Evolutionary conservation across 2,113 vertebrate genomes (phyloP).

Genomic region (Oryctolagus cuniculus): DNA sequence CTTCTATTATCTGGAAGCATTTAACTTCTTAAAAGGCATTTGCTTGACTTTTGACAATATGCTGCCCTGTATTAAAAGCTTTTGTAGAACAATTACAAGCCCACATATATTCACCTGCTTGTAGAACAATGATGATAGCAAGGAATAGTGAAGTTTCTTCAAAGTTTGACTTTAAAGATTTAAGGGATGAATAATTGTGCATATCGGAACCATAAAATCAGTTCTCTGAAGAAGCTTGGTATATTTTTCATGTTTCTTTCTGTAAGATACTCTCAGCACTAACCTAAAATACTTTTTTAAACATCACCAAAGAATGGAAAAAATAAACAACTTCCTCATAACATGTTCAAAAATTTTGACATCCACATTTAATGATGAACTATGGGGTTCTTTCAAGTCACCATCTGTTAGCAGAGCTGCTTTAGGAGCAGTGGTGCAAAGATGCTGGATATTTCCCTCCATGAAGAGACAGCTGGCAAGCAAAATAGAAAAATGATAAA

Average conservation of each 20-base stretch:
- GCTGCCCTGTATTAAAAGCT: not conserved
- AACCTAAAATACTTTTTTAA: not conserved
- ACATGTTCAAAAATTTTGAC: constrained; percentile 70
- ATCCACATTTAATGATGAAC: constrained; percentile 76
- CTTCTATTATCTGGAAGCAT: constrained; percentile 2
- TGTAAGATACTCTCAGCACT: constrained; percentile 37
- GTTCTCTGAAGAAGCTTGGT: not conserved
- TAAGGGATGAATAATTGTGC: not conserved
- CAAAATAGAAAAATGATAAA: constrained; percentile 60
- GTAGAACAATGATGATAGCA: not conserved
- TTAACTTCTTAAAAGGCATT: constrained; percentile 48
- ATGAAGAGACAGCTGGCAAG: constrained; percentile 67
- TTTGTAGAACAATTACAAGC: constrained; percentile 52
- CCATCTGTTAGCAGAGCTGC: constrained; percentile 71
- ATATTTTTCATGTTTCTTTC: constrained; percentile 49
- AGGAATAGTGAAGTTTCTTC: not conserved
- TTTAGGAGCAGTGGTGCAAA: constrained; percentile 33
- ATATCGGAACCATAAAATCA: not conserved
- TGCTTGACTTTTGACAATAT: constrained; percentile 45
- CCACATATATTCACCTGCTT: not conserved
- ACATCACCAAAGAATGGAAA: constrained; percentile 59
- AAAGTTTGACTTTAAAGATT: not conserved
- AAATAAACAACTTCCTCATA: constrained; percentile 69
- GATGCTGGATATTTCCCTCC: constrained; percentile 61
- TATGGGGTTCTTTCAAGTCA: constrained; percentile 65